These are phyloP conservation scores for Notospermus geniculatus DNA, from an alignment of 1,140 invertebrate genomes.

Conservation along the genomic window DNA sequence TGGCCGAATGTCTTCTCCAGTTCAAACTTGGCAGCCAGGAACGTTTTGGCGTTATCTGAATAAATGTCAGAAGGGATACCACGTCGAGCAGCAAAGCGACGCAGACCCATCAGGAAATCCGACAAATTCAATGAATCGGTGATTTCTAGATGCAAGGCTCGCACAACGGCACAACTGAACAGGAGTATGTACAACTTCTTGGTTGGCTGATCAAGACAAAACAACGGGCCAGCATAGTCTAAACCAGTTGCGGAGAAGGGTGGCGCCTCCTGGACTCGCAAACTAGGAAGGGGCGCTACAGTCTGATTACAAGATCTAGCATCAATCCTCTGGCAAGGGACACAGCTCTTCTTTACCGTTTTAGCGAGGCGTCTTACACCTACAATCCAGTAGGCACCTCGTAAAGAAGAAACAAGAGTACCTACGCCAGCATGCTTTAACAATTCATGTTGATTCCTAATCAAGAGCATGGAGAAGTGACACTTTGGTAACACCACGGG, in stretches of 20 bases:
- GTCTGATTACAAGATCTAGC: not conserved
- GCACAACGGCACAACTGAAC: not conserved
- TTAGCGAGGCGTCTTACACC: not conserved
- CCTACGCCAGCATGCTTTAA: too few relatives aligned
- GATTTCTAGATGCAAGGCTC: not conserved
- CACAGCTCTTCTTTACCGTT: not conserved
- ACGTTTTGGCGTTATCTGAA: conserved; percentile 8
- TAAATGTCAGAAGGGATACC: not conserved
- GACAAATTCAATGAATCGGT: not conserved
- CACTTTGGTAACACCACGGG: too few relatives aligned
- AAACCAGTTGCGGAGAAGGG: not conserved
- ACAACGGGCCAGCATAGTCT: not conserved
- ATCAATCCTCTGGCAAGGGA: not conserved
- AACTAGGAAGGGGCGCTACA: not conserved
- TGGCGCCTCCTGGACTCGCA: not conserved
- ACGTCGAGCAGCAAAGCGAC: not conserved
- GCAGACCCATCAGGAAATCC: not conserved
- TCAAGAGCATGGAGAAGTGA: too few relatives aligned
- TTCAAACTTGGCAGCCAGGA: not conserved
- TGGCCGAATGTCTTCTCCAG: too few relatives aligned
- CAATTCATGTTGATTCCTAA: too few relatives aligned
- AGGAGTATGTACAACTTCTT: not conserved
- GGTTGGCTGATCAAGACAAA: too few relatives aligned
- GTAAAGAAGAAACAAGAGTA: too few relatives aligned
- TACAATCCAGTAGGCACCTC: not conserved